Percentiles rank a stretch among this genome's conserved stretches.
Conservation (phyloP, 2,113 vertebrate genomes). For the Myodes glareolus region DNA sequence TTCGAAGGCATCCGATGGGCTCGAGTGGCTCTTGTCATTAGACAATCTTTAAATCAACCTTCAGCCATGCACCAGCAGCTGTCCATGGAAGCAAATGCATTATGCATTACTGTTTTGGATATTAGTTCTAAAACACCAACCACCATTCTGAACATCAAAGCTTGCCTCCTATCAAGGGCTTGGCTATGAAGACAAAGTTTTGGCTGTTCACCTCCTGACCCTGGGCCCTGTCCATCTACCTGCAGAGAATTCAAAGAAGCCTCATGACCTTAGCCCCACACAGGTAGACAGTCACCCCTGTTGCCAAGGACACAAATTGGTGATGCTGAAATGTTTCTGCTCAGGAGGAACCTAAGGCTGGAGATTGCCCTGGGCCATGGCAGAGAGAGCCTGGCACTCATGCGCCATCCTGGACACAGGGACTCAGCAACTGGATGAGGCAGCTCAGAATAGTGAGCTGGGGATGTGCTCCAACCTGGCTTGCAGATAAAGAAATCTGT, state of each 20-base stretch:
- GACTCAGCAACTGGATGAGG: slow-evolving; percentile 68
- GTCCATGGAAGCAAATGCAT: slow-evolving; percentile 81
- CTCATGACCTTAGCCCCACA: slow-evolving; percentile 79
- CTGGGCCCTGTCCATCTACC: slow-evolving; percentile 82
- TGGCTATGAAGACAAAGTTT: slow-evolving; percentile 85
- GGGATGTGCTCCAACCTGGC: slow-evolving; percentile 87
- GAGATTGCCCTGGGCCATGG: slow-evolving; percentile 64
- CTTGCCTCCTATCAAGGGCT: slow-evolving; percentile 81
- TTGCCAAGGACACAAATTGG: slow-evolving; percentile 82
- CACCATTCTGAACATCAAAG: slow-evolving; percentile 86
- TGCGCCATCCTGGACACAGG: slow-evolving; percentile 75
- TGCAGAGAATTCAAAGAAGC: slow-evolving; percentile 77
- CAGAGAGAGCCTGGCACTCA: slow-evolving; percentile 64
- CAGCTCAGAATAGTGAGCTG: slow-evolving; percentile 78
- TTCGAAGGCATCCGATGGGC: slow-evolving; percentile 62
- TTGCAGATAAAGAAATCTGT: slow-evolving; percentile 87
- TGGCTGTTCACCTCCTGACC: slow-evolving; percentile 87
- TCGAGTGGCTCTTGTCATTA: slow-evolving; percentile 66
- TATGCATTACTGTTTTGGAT: slow-evolving; percentile 86
- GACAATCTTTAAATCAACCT: slow-evolving; percentile 82
- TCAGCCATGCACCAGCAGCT: slow-evolving; percentile 73
- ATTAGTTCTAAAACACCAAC: slow-evolving; percentile 83
- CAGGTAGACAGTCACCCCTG: slow-evolving; percentile 79
- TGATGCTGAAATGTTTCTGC: slow-evolving; percentile 61
- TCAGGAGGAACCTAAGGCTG: slow-evolving; percentile 79